Conservation (phyloP, 2,888 invertebrate genomes). For the Xestia ashworthii region DNA sequence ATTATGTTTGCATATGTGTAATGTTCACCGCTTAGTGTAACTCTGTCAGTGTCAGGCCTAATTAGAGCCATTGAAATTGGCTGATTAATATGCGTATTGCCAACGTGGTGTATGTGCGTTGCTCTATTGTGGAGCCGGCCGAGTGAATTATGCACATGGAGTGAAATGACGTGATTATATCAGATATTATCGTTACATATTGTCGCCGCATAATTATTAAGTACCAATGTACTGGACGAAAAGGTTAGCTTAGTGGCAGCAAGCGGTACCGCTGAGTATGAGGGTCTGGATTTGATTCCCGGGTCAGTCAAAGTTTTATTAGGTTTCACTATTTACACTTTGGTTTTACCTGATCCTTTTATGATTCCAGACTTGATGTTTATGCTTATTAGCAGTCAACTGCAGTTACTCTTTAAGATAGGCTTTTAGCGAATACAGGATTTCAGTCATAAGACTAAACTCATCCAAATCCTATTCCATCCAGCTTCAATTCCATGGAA, state of each 20-base stretch:
- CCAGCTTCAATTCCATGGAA: background rate
- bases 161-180: constrained; percentile 82
- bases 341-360: background rate
- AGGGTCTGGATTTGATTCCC: background rate
- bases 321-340: background rate
- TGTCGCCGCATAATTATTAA: constrained; percentile 66
- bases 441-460: background rate
- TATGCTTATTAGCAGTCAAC: background rate
- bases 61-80: constrained; percentile 89
- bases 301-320: background rate
- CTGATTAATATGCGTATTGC: constrained; percentile 88
- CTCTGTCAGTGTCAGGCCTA: constrained; percentile 88
- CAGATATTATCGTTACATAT: constrained; percentile 75
- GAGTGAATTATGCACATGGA: constrained; percentile 81
- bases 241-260: background rate
- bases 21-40: constrained; percentile 83
- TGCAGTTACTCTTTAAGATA: background rate
- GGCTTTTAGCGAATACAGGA: background rate
- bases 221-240: constrained; percentile 45
- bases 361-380: background rate
- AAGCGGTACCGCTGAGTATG: background rate
- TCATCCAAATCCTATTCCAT: constrained; percentile 10
- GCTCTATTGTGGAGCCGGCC: constrained; percentile 81
- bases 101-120: constrained; percentile 80
- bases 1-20: constrained; percentile 68